Conservation (phyloP, 2,888 invertebrate genomes). For the Callimorpha dominula region DNA sequence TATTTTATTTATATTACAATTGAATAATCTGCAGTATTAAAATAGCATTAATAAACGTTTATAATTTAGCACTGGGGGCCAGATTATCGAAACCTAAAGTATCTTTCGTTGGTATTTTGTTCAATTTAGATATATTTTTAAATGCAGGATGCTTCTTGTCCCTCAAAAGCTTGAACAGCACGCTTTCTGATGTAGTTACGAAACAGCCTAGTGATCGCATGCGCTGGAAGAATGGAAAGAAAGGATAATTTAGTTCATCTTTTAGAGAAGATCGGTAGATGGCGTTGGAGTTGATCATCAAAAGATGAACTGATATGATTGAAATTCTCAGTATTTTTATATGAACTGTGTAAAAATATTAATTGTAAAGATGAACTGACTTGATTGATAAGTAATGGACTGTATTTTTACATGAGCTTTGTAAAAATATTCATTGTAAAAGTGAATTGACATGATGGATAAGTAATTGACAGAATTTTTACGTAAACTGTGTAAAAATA, state of each 20-base stretch:
- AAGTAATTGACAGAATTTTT: too few relatives aligned
- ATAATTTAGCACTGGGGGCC: slow-evolving; percentile 56
- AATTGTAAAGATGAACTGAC: too few relatives aligned
- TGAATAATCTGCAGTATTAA: background rate
- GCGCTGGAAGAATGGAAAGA: slow-evolving; percentile 83
- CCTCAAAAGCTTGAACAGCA: slow-evolving; percentile 90
- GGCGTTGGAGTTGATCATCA: too few relatives aligned
- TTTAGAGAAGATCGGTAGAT: background rate
- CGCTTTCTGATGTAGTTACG: slow-evolving; percentile 89
- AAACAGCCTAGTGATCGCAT: slow-evolving; percentile 83
- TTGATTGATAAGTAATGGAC: too few relatives aligned
- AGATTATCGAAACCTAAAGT: slow-evolving; percentile 59
- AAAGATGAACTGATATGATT: too few relatives aligned
- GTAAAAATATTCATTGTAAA: too few relatives aligned
- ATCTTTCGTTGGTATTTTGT: slow-evolving; percentile 75
- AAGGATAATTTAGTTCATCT: background rate
- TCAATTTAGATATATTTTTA: slow-evolving; percentile 87
- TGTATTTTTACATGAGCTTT: too few relatives aligned
- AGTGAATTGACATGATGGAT: too few relatives aligned
- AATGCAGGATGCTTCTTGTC: slow-evolving; percentile 87
- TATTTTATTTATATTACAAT: too few relatives aligned
- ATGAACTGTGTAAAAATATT: too few relatives aligned
- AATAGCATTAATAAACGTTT: slow-evolving; percentile 10
- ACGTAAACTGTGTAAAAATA: too few relatives aligned
- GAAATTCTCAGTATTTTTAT: too few relatives aligned